Conservation (phyloP, 2,797 vertebrate genomes). For the Phalanger gymnotis region DNA sequence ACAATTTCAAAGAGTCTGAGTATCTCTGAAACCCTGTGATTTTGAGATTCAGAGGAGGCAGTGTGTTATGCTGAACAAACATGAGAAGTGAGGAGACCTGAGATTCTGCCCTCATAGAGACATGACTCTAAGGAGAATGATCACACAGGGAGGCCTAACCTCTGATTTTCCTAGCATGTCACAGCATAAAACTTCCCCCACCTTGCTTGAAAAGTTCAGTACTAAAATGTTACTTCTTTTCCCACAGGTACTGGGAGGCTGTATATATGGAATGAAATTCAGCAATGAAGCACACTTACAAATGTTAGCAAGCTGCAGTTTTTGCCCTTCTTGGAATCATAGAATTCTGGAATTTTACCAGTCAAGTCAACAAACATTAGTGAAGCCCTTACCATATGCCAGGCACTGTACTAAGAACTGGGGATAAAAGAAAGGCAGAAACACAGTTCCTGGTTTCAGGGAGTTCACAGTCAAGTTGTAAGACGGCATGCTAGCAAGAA, state of each 20-base stretch:
- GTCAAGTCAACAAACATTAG: not conserved
- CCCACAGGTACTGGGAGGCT: not conserved
- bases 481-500: not conserved
- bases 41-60: not conserved
- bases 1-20: not conserved
- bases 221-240: not conserved
- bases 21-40: not conserved
- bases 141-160: not conserved
- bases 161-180: not conserved
- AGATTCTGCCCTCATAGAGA: not conserved
- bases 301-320: not conserved
- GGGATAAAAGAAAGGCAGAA: not conserved
- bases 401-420: not conserved
- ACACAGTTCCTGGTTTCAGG: not conserved
- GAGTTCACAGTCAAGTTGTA: not conserved
- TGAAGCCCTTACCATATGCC: not conserved
- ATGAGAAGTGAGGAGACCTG: not conserved
- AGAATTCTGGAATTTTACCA: not conserved
- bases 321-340: not conserved
- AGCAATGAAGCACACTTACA: not conserved
- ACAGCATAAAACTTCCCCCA: not conserved
- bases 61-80: not conserved
- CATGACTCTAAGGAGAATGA: not conserved
- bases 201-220: not conserved
- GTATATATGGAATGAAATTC: not conserved